A percentile compares a stretch with the other conserved stretches of the same genome.
phyloP scores from a whole-genome alignment of 2,113 vertebrate species.

The Python bivittatus region DNA sequence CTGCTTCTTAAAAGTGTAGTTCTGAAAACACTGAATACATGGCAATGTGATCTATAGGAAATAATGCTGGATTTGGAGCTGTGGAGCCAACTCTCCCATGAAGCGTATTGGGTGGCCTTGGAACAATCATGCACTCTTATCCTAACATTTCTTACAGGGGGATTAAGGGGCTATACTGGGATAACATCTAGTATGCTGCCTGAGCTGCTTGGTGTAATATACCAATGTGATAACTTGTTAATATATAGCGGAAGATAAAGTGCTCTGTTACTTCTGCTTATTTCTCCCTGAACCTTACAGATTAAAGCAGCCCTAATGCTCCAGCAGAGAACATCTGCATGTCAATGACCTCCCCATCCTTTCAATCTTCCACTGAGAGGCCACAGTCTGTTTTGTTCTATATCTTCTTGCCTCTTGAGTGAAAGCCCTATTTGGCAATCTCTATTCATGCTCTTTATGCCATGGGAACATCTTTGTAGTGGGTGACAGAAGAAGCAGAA shows the following conservation, averaged over 20 bases:
- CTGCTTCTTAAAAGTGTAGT: neutral
- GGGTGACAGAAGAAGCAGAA: neutral
- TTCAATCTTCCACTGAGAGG: slow-evolving; percentile 15
- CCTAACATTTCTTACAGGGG: neutral
- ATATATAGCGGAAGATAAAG: neutral
- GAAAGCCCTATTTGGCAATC: neutral
- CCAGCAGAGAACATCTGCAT: slow-evolving; percentile 40
- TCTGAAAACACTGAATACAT: neutral
- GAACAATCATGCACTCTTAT: neutral
- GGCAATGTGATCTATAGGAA: neutral
- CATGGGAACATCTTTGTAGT: slow-evolving; percentile 43
- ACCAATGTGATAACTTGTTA: neutral
- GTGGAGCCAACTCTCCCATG: neutral
- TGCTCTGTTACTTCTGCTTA: neutral
- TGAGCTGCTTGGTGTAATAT: neutral
- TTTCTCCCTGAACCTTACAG: neutral
- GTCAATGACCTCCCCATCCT: slow-evolving; percentile 36
- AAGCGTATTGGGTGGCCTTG: neutral
- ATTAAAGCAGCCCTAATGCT: neutral
- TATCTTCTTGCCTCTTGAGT: slow-evolving; percentile 1
- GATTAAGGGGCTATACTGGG: neutral
- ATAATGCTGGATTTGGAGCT: too few species aligned
- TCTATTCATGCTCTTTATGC: slow-evolving; percentile 25
- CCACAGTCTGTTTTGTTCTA: slow-evolving; percentile 35
- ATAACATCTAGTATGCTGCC: too few species aligned